A percentile compares a stretch with the other conserved stretches of the same genome.
Evolutionary conservation across 2,888 invertebrate genomes (phyloP).

Genomic region (Sicus ferrugineus): DNA sequence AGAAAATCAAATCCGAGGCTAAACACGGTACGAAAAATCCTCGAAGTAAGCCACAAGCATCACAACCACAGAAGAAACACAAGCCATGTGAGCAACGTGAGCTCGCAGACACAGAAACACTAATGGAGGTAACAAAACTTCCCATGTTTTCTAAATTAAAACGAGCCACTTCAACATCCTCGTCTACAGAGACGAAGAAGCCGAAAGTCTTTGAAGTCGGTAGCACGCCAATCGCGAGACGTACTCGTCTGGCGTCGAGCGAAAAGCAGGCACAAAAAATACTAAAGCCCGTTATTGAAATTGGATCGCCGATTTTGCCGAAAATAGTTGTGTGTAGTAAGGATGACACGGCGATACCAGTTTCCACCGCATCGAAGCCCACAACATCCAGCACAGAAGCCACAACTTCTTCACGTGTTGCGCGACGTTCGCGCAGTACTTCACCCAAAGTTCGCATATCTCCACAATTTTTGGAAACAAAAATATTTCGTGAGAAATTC

Average conservation of each 20-base stretch:
- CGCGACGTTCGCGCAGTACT: conserved; percentile 49
- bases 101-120: too few relatives aligned
- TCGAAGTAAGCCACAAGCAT: neutral
- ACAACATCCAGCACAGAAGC: neutral
- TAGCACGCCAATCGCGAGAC: conserved; percentile 46
- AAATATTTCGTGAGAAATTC: conserved; percentile 42
- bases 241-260: conserved; percentile 45
- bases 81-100: too few relatives aligned
- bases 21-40: too few relatives aligned
- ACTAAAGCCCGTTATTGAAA: conserved; percentile 37
- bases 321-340: conserved; percentile 46
- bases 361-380: conserved; percentile 30
- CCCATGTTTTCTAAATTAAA: neutral
- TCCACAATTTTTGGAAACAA: conserved; percentile 48
- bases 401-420: conserved; percentile 5
- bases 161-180: neutral
- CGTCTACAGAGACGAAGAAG: conserved; percentile 33
- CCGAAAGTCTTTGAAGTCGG: conserved; percentile 34
- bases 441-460: conserved; percentile 56
- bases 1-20: neutral
- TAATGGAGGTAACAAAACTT: too few relatives aligned
- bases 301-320: conserved; percentile 50
- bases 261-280: conserved; percentile 25
- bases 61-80: neutral
- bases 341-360: conserved; percentile 31